Base-by-base conservation (phyloP, 1,140 invertebrate genomes). In the Trichonephila clavipes region DNA sequence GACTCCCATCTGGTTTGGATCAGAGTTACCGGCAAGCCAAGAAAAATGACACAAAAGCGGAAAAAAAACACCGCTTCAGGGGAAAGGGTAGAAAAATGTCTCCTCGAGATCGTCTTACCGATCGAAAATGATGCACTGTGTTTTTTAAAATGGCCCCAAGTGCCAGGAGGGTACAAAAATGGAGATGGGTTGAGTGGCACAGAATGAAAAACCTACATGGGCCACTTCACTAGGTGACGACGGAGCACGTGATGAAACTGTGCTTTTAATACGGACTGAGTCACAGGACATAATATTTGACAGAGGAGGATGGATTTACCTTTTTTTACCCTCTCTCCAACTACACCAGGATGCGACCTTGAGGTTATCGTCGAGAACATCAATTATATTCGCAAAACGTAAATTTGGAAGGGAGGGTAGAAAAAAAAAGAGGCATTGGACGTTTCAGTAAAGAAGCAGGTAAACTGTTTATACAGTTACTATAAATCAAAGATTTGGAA, bases 191-290 rank as follows among this genome's bases (percentile, higher is more conserved):
- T 89, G 88, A 72, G 88, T 18, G 14, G 88, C 51, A 21, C 19
- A 77, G 44, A 69, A 51, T 51, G 51, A 51, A 51, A 51, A 51
- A 28, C 61, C 34, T 90, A n/a, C 62, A 69, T 61, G 62, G 51
- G n/a, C 90, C 90, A 92, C 90, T 92, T 92, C 34, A 40, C n/a
- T 51, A 85, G 90, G 77, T 92, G 90, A 92, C 81, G 82, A 85
- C 18, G 21, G 88, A 90, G 19, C 90, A 85, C 81, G 90, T 92
- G 81, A 85, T 92, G 90, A 92, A 81, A 90, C 64, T 40, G 87
- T 88, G 85, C 59, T 64, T 86, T 87, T 87, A 62, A 87, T 72
- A 24, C 69, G 14, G 72, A 16, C 19, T 81, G 72, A 90, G 44
- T 85, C 83, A 85, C n/a, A 59, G 44, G 83, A n/a, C 83, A 85